These are phyloP conservation scores for Eutolmus rufibarbis DNA, from an alignment of 2,888 invertebrate genomes.

Conservation along the genomic window DNA sequence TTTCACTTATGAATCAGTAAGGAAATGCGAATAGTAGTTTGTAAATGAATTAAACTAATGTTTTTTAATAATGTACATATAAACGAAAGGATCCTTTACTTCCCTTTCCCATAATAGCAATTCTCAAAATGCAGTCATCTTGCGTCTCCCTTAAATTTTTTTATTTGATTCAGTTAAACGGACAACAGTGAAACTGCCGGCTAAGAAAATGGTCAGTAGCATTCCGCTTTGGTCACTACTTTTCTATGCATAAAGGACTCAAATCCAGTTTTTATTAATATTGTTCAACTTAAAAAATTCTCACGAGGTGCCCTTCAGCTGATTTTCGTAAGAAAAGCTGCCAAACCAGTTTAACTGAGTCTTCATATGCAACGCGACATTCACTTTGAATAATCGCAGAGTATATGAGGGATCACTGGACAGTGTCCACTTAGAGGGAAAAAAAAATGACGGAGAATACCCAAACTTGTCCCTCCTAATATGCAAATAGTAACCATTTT, in stretches of 20 bases:
- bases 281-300: neutral
- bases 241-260: neutral
- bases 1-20: too few relatives aligned
- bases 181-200: neutral
- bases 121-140: neutral
- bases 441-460: neutral
- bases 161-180: neutral
- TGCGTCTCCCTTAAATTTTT: neutral
- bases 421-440: neutral
- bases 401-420: neutral
- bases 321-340: constrained; percentile 10
- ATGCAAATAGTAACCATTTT: neutral
- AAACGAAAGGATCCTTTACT: too few relatives aligned
- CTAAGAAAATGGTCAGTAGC: neutral
- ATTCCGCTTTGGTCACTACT: neutral
- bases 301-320: neutral
- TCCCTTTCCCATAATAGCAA: too few relatives aligned
- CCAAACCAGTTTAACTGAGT: constrained; percentile 19
- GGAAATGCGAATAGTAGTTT: too few relatives aligned
- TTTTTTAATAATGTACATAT: too few relatives aligned
- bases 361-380: neutral
- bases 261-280: neutral
- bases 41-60: too few relatives aligned
- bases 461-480: neutral
- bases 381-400: neutral